Base-by-base conservation (phyloP, 2,113 vertebrate species). In the Melospiza melodia region DNA sequence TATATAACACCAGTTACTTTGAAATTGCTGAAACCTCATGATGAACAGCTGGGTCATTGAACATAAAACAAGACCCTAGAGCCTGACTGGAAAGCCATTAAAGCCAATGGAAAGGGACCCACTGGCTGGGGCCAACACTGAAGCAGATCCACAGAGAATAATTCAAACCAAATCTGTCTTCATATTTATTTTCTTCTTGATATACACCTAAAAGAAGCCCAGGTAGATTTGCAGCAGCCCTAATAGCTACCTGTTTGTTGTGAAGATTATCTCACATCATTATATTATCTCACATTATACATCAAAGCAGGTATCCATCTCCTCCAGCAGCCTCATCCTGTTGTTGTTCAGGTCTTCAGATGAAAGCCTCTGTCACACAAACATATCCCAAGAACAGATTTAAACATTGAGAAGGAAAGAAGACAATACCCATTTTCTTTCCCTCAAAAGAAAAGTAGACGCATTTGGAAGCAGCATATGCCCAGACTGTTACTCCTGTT, bases 151-250 rank as follows among this genome's bases (percentile, higher is more conserved):
- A 43, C 0, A 0, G 83, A 58, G 83, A 72, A 74, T 75, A 93
- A 90, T 84, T 48, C 61, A 86, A 93, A 75, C 57, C 12, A 12
- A 93, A 90, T 57, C 44, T 92, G 61, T 75, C 88, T 90, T 55
- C 76, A 39, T 86, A 61, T 96, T 95, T 95, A 68, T 93, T 90
- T 96, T 92, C 83, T 48, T 94, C 76, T 81, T 93, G 76, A 94
- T 81, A 84, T 71, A 83, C 72, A 46, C 6, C 61, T 67, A 33
- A 80, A 90, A 83, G 31, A 59, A 84, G 11, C 7, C 30, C 15
- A 67, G 19, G 44, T 37, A 86, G 51, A 61, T 87, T 63, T 88
- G 7, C n/a, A 63, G 37, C 4, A 6, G 18, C 11, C 28, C 24
- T 74, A 71, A 20, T 55, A 74, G 28, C 48, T 68, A 48, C 24